Conservation (phyloP, 2,113 vertebrate genomes). For the Oenanthe oenanthe region DNA sequence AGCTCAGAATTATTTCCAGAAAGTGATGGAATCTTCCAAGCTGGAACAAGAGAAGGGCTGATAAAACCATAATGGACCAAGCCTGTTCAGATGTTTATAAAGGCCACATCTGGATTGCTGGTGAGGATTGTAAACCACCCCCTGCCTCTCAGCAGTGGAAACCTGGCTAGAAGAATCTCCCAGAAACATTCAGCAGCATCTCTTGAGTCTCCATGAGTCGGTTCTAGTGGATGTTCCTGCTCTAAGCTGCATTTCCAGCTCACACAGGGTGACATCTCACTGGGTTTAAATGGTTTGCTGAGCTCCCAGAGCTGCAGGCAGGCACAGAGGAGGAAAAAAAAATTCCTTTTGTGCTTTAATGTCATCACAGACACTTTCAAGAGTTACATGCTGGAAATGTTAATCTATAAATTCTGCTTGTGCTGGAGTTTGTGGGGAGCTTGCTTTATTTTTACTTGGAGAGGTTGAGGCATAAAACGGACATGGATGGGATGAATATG, state of each 20-base stretch:
- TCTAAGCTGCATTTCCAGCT: not conserved
- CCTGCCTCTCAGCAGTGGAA: not conserved
- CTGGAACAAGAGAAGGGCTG: not conserved
- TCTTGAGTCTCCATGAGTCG: not conserved
- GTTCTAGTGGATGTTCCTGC: rapidly evolving
- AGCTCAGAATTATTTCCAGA: not conserved
- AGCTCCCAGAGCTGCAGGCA: not conserved
- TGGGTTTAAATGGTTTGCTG: not conserved
- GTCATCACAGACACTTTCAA: not conserved
- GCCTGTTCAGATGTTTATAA: not conserved
- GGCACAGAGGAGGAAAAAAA: not conserved
- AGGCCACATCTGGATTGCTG: not conserved
- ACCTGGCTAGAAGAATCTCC: not conserved
- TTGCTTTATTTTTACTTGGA: not conserved
- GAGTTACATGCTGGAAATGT: not conserved
- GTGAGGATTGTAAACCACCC: not conserved
- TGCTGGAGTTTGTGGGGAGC: not conserved
- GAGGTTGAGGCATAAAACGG: not conserved
- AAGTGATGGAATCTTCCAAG: not conserved
- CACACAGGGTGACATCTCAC: not conserved
- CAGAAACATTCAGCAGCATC: not conserved
- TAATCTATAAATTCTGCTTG: not conserved
- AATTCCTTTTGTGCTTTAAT: not conserved
- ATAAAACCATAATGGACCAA: not conserved
- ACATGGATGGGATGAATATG: not conserved